phyloP scores from a whole-genome alignment of 2,113 vertebrate genomes.

The Nannospalax galili region DNA sequence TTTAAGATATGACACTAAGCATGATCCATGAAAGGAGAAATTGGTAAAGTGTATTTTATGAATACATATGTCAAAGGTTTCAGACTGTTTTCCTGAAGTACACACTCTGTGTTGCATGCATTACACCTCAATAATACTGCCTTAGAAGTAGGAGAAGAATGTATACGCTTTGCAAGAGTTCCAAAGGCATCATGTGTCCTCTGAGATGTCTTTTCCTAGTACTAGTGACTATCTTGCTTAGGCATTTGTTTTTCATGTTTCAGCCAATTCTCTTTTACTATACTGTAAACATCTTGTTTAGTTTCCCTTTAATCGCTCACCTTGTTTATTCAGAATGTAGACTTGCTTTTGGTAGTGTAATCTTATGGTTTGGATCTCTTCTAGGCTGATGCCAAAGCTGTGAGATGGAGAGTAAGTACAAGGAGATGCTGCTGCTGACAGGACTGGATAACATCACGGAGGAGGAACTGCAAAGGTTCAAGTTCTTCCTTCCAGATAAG shows the following conservation, averaged over 20 bases:
- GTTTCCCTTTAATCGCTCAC: not conserved
- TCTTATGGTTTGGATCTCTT: not conserved
- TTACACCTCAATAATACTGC: not conserved
- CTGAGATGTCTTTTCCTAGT: not conserved
- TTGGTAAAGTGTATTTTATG: not conserved
- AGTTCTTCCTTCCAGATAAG: not conserved
- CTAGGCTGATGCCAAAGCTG: not conserved
- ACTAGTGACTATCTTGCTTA: not conserved
- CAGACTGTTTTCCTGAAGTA: not conserved
- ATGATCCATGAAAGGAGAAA: not conserved
- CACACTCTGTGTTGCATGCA: not conserved
- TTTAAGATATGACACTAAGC: not conserved
- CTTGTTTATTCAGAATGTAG: not conserved
- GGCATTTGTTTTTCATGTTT: not conserved
- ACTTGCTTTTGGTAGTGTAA: not conserved
- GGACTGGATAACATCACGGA: not conserved
- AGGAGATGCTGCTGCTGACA: not conserved
- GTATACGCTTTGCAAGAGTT: not conserved
- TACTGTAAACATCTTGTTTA: not conserved
- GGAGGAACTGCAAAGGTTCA: not conserved
- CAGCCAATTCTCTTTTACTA: not conserved
- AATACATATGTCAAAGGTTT: not conserved
- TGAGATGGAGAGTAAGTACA: not conserved
- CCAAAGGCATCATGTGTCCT: accelerated
- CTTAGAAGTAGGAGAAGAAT: not conserved